Base-by-base conservation (phyloP, 2,888 invertebrate species). In the Aporophyla nigra region DNA sequence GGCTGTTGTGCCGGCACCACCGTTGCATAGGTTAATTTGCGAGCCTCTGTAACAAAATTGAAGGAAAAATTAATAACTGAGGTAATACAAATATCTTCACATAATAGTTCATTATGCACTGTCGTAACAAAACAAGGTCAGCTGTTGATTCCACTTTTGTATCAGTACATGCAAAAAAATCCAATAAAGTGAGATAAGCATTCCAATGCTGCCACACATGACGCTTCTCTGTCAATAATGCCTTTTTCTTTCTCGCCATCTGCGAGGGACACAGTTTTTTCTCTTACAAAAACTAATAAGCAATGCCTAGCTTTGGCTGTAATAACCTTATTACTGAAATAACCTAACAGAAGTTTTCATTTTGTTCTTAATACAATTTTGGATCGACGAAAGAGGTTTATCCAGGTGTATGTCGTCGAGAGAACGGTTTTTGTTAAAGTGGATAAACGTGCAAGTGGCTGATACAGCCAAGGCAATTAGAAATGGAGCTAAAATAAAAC, bases 11-110 rank as follows among this genome's bases (percentile, higher is more conserved):
- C 96, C 94, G 21, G 96, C 94, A 58, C 97, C 97, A 27, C 98
- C 98, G 92, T 98, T 98, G 96, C 98, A 98, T 33, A 98, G 93
- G 89, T 98, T 98, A 84, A 97, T 97, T 94, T 98, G 98, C 66
- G 98, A 98, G 84, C 98, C 97, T 82, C 98, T 98, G 97, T 61
- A 97, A 97, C 86, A 84, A 80, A 73, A 54, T 10, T 24, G 6
- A 66, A 58, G 19, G 2, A 6, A 49, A 71, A 9, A 59, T 86
- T 49, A 63, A 56, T 68, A 54, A 56, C 16, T 27, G 24, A 10
- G 6, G 10, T 10, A 46, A 51, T n/a, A 9, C 14, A 21, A 53
- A 46, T 59, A 16, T 10, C 0, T 56, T 3, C 43, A 43, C 14
- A 5, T 9, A 69, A n/a, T 24, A n/a, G 54, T 58, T 21, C 9